A percentile compares a stretch with the other conserved stretches of the same genome.
phyloP scores from a whole-genome alignment of 92 coral and sea anemone genomes.

The Virgularia gustaviana region DNA sequence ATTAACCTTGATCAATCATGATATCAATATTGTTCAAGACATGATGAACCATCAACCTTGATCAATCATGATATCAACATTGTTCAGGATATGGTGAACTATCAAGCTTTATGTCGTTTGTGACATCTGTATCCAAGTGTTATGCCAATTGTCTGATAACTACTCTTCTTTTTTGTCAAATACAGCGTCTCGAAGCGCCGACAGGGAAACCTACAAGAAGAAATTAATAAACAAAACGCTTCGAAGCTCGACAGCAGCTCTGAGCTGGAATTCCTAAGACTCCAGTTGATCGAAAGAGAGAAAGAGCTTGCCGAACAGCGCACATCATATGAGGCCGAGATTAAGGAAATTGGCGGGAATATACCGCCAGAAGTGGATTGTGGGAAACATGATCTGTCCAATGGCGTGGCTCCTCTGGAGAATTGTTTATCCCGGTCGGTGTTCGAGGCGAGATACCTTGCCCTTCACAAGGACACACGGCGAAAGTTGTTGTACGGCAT shows the following conservation, averaged over 20 bases:
- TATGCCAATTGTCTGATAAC: not conserved
- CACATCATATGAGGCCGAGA: constrained; percentile 1
- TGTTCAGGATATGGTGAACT: no score
- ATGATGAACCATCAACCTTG: no score
- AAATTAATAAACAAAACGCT: constrained; percentile 56
- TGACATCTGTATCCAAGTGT: no score
- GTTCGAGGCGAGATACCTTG: not conserved
- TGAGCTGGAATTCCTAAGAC: constrained; percentile 58
- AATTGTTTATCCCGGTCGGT: constrained; percentile 4
- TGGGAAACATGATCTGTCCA: not conserved
- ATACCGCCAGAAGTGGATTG: not conserved
- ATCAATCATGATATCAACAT: no score
- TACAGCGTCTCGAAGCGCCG: constrained; percentile 52
- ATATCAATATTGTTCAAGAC: no score
- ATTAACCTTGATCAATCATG: no score
- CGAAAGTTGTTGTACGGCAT: not conserved
- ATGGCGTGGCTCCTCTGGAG: constrained; percentile 1
- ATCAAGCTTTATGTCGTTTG: no score
- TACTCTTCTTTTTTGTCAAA: constrained; percentile 38
- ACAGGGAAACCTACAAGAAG: constrained; percentile 58
- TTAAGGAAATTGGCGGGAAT: constrained; percentile 55
- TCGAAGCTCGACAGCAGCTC: constrained; percentile 53
- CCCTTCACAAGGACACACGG: not conserved
- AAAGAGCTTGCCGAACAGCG: not conserved
- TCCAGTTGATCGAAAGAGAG: constrained; percentile 26